phyloP scores from a whole-genome alignment of 2,113 vertebrate species.

The Serilophus lunatus region DNA sequence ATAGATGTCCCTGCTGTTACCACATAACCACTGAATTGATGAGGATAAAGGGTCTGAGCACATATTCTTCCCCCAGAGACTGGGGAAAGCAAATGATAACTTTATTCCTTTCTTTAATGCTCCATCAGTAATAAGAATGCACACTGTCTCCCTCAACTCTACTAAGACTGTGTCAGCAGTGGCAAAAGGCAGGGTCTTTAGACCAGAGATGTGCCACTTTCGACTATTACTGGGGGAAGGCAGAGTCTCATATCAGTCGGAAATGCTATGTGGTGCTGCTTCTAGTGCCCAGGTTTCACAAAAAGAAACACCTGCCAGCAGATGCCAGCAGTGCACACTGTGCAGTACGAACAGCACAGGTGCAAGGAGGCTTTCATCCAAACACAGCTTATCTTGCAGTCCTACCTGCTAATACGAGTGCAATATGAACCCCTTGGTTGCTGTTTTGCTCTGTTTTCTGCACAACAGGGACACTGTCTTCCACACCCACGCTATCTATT shows the following conservation, averaged over 20 bases:
- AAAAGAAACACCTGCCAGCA: neutral
- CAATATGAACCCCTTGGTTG: no score
- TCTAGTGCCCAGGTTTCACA: neutral
- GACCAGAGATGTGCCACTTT: neutral
- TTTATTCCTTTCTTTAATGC: neutral
- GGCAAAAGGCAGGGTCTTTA: neutral
- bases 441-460: neutral
- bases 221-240: fast-evolving
- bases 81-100: neutral
- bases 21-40: neutral
- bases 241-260: fast-evolving
- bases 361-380: fast-evolving
- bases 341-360: neutral
- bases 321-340: neutral
- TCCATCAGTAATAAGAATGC: neutral
- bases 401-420: no score
- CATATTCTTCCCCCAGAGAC: neutral
- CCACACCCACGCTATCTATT: no score
- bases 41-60: neutral
- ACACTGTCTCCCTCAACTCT: no score
- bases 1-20: neutral
- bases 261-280: neutral
- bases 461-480: neutral
- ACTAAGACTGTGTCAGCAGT: neutral
- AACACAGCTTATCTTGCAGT: no score